Evolutionary conservation across 1,140 invertebrate genomes (phyloP).

Genomic region (Chrysomallon squamiferum): DNA sequence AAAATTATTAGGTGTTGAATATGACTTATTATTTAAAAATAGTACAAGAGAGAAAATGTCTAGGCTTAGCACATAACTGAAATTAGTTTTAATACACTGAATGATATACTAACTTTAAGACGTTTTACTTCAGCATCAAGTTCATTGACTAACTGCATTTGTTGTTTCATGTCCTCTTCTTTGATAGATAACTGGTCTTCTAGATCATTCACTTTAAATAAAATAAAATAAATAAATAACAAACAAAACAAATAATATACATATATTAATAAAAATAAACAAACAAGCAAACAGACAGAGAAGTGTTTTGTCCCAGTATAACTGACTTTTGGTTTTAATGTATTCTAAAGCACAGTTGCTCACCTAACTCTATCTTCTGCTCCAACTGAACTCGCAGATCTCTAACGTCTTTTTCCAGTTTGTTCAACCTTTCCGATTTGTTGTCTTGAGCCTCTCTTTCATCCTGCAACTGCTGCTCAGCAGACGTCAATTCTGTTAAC

Average conservation of each 20-base stretch:
- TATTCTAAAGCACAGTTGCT: too few species aligned
- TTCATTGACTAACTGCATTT: constrained; percentile 39
- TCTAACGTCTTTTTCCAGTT: constrained; percentile 40
- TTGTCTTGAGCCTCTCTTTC: constrained; percentile 26
- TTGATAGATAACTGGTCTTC: constrained; percentile 45
- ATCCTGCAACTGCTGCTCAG: constrained; percentile 36
- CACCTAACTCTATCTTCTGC: constrained; percentile 49
- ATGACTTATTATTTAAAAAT: too few species aligned
- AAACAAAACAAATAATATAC: not conserved
- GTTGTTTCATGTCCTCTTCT: constrained; percentile 42
- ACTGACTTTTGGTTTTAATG: too few species aligned
- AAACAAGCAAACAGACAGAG: not conserved
- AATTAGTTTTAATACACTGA: too few species aligned
- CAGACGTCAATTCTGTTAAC: constrained; percentile 22
- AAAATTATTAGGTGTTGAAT: too few species aligned
- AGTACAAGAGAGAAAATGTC: too few species aligned
- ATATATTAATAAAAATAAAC: not conserved
- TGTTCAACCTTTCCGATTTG: constrained; percentile 20
- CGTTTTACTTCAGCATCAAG: constrained; percentile 41
- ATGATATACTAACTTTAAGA: constrained; percentile 36
- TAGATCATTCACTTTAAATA: constrained; percentile 39
- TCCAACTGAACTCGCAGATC: constrained; percentile 46
- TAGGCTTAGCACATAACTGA: too few species aligned
- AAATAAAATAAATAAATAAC: not conserved
- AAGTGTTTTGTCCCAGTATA: too few species aligned